Evolutionary conservation across 2,113 vertebrate species (phyloP).

Genomic region (Furnarius figulus): DNA sequence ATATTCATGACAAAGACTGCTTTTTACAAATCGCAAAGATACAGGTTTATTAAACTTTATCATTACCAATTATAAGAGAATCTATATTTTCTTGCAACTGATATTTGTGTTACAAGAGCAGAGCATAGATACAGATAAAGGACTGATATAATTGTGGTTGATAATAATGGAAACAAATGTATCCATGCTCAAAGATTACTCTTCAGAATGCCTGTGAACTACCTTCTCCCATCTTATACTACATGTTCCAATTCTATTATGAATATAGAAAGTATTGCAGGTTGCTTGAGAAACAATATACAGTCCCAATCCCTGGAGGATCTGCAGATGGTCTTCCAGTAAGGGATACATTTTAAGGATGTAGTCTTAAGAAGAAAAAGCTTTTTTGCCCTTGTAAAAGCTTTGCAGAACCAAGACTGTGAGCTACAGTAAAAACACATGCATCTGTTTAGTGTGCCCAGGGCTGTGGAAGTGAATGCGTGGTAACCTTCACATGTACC

Average conservation of each 20-base stretch:
- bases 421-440: fast-evolving
- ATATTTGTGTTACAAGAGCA: background rate
- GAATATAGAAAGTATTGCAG: background rate
- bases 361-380: background rate
- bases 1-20: background rate
- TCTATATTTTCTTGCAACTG: background rate
- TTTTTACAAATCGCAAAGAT: background rate
- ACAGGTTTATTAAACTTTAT: background rate
- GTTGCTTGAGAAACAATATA: background rate
- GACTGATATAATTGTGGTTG: background rate
- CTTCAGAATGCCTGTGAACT: background rate
- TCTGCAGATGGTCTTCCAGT: background rate
- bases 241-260: background rate
- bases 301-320: background rate
- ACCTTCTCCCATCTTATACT: background rate
- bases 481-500: fast-evolving
- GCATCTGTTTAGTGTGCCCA: background rate
- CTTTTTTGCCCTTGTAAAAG: background rate
- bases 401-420: background rate
- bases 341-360: background rate
- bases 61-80: background rate
- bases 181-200: background rate
- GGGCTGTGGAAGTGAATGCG: background rate
- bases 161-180: background rate
- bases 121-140: background rate